Percentiles rank a stretch among this genome's conserved stretches.
Evolutionary conservation across 2,888 invertebrate genomes (phyloP).

Genomic region (Caenorhabditis sp.): DNA sequence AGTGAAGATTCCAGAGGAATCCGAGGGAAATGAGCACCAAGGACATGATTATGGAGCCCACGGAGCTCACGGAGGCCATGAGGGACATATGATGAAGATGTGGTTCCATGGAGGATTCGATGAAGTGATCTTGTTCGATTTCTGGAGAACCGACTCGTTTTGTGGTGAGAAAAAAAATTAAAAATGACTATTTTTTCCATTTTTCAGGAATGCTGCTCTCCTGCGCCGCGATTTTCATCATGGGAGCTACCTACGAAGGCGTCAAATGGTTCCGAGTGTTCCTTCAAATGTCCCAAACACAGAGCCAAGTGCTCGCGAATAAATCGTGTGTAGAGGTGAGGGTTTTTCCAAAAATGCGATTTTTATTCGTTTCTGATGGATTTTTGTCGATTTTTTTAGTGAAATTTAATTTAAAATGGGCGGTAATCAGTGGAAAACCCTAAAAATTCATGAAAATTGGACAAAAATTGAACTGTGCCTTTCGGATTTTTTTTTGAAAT

Average conservation of each 20-base stretch:
- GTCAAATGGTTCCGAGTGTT: conserved; percentile 89
- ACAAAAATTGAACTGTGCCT: no score
- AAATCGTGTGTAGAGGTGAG: conserved; percentile 59
- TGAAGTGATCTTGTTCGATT: conserved; percentile 82
- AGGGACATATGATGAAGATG: conserved; percentile 80
- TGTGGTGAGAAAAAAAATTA: conserved; percentile 41
- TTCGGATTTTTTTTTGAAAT: no score
- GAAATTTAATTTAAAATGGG: no score
- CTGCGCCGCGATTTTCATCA: conserved; percentile 92
- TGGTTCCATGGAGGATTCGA: conserved; percentile 81
- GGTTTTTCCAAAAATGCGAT: no score
- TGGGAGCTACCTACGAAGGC: conserved; percentile 96
- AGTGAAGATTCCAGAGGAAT: conserved; percentile 9
- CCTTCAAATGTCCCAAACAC: conserved; percentile 67
- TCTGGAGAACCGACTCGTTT: conserved; percentile 77
- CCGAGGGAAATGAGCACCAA: background rate
- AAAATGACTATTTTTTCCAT: background rate
- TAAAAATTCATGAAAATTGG: no score
- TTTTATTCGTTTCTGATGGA: no score
- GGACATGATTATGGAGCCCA: conserved; percentile 26
- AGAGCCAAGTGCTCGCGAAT: conserved; percentile 46
- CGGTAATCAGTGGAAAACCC: no score
- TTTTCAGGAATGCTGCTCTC: conserved; percentile 88
- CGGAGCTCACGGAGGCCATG: conserved; percentile 45
- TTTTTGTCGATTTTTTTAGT: no score